Base-by-base conservation (phyloP, 1,140 invertebrate species). In the Bursaphelenchus mucronatus region DNA sequence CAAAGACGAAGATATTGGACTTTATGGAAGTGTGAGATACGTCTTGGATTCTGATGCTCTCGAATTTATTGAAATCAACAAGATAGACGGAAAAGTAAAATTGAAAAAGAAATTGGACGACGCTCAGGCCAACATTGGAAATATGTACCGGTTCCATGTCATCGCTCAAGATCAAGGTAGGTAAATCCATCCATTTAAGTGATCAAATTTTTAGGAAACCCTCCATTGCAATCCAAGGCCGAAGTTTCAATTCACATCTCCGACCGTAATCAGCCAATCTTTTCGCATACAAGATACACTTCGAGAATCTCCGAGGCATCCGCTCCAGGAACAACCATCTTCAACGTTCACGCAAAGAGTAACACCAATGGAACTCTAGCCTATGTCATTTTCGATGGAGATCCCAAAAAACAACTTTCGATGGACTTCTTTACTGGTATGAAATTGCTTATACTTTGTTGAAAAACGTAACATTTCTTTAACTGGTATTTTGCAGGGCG, bases 401-500 rank as follows among this genome's bases (percentile, higher is more conserved):
- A 76, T 44, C 11, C 30, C 8, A 41, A 40, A 19, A 19, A 45
- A 39, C 58, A 72, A 15, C 79, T 79, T 61, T 44, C 30, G 43
- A 71, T 76, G 40, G 71, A 78, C 50, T 63, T 83, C 79, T 74
- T 81, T 7, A 70, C 94, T 76, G 87, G 90, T 79, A 88, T 88
- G 0, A 92, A 90, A 0, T 91, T 91, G 4, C 90, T 92, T 76
- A 86, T 4, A 30, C 41, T 15, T 55, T 1, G 6, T n/a, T 15
- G 13, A 55, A 21, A 6, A 15, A 5, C 15, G 15, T 50, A 50
- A 50, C 1, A 3, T 1, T 30, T 50, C 15, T 5, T 30, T 17
- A 30, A 15, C 15, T 3, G 1, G 15, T 30, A 50, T 17, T 17
- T 50, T n/a, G 45, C 30, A 8, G 70, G 70, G 17, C 13, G 17